Evolutionary conservation across 2,888 invertebrate species (phyloP), one percentile per base, ranked within the genome.

Genomic region (Stratiomys singularior): DNA sequence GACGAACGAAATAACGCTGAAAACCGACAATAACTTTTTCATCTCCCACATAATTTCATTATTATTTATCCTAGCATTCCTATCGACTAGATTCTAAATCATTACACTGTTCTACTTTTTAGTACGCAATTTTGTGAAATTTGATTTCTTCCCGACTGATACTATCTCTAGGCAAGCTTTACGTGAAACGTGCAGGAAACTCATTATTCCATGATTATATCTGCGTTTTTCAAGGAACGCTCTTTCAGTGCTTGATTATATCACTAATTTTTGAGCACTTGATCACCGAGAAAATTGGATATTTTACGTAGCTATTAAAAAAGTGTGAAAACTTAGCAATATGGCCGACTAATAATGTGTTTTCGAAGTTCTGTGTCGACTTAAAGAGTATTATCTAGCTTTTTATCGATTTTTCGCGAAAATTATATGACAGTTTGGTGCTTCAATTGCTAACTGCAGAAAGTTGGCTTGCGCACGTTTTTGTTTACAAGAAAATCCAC

Each of bases 1-100:
- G 82, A 86, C 80, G 80, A 85, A 84, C 81, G 64, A 76, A 58
- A 79, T 52, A 18, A 78, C 27, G 56, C 72, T 63, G 18, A 63
- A 64, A 52, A 28, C 21, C 9, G 64, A 27, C 11, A 30, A 28
- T 15, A 67, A 37, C 15, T 30, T 76, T 23, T 52, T 52, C 15
- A 52, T 18, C 30, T 30, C 64, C 66, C 27, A 30, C 76, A 76
- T 76, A 27, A 52, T 76, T 56, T 76, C 76, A 64, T 63, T 64
- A 30, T 76, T 15, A 9, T 71, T 72, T 30, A 66, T 13, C 3
- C 13, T 27, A 27, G 27, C 63, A 28, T 63, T 27, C n/a, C 11
- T 23, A 23, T 60, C 3, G 37, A 52, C 15, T 52, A 52, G 15
- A 37, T 9, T 52, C 15, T 4, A 52, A 52, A 52, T 52, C 15